These are phyloP conservation scores for Psittacara wagleri DNA, from an alignment of 2,113 vertebrate species.

Conservation along the genomic window DNA sequence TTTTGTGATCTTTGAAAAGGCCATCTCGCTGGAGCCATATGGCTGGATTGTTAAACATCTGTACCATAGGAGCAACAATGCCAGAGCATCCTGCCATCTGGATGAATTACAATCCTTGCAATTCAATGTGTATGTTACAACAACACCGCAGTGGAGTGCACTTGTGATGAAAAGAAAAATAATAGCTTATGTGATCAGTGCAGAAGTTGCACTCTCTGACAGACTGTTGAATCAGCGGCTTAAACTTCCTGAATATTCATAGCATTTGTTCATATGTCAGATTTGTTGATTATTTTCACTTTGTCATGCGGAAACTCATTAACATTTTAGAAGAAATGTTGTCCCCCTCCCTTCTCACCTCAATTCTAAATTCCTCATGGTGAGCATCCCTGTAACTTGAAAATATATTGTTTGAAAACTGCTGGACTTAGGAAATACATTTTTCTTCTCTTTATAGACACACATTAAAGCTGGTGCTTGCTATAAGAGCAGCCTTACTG, in stretches of 20 bases:
- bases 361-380: background rate
- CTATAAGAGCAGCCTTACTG: slow-evolving; percentile 22
- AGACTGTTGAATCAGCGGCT: background rate
- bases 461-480: slow-evolving; percentile 38
- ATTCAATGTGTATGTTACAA: background rate
- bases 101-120: slow-evolving; percentile 49
- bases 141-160: background rate
- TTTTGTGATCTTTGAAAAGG: slow-evolving; percentile 41
- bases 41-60: slow-evolving; percentile 75
- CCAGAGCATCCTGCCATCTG: slow-evolving; percentile 71
- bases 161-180: background rate
- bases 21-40: slow-evolving; percentile 64
- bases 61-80: slow-evolving; percentile 60
- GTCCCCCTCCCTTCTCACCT: background rate
- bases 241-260: slow-evolving; percentile 14
- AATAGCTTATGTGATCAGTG: background rate
- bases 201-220: background rate
- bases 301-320: background rate
- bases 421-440: slow-evolving; percentile 26
- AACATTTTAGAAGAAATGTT: slow-evolving; percentile 15
- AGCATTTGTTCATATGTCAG: background rate
- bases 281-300: background rate
- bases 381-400: slow-evolving; percentile 32
- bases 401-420: slow-evolving; percentile 44
- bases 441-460: slow-evolving; percentile 50